Base-by-base conservation (phyloP, 2,797 vertebrate genomes). In the Pelobates cultripes region DNA sequence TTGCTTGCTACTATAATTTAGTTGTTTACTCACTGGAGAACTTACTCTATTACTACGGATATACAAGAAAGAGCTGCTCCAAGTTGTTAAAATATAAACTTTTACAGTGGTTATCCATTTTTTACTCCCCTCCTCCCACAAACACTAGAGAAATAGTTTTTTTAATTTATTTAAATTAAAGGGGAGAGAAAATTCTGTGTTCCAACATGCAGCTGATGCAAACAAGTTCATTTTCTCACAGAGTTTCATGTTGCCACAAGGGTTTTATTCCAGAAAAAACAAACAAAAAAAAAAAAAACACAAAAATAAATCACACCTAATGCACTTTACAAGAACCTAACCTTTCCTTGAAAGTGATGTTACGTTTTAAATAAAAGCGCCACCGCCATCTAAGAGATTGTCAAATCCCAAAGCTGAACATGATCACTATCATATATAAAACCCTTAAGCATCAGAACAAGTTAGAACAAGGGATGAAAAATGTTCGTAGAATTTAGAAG, bases 161-260 rank as follows among this genome's bases (percentile, higher is more conserved):
- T 44, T 68, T 45, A 3, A n/a, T n/a, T n/a, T n/a, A 44, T 44
- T 70, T 70, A 17, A 57, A 71, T 53, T 51, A 71, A 17, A 51
- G 12, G 12, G 13, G 41, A 45, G 43, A 9, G 15, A 51, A 71
- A 71, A 28, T 47, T 15, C 3, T 71, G 14, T 51, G 70, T 71
- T 44, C 7, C 45, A 13, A 71, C 70, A 71, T 42, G 70, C 12
- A 71, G 70, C 1, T 2, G 3, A 51, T 40, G 4, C 45, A 71
- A 71, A 71, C 44, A 12, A 43, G 17, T 71, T 53, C 45, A 71
- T 10, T 13, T 70, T 70, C 68, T 70, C 68, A 44, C 43, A 45
- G 43, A 45, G 42, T 8, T 70, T 40, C 42, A 71, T 12, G 3
- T 9, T 28, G 45, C 70, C n/a, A 40, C 66, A 68, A 68, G 66